These are phyloP conservation scores for Sebastes ruberrimus DNA, from an alignment of 2,797 vertebrate genomes.

Conservation along the genomic window DNA sequence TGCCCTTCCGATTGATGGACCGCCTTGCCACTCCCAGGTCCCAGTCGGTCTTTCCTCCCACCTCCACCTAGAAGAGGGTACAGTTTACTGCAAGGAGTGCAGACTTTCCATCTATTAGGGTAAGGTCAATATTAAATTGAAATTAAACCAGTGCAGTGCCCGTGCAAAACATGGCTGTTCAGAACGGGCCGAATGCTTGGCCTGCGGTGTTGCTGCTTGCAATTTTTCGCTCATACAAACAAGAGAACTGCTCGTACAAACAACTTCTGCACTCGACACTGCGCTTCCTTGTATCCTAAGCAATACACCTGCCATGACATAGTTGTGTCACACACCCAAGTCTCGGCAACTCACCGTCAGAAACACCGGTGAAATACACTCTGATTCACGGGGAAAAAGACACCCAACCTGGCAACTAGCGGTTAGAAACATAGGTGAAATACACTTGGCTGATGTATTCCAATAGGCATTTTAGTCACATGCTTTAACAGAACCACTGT, in stretches of 20 bases:
- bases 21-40: slow-evolving; percentile 79
- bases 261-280: not conserved
- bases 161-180: not conserved
- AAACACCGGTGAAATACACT: not conserved
- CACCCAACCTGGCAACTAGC: not conserved
- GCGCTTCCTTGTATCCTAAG: not conserved
- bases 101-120: not conserved
- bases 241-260: not conserved
- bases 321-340: not conserved
- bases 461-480: not conserved
- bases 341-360: not conserved
- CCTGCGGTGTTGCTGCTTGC: not conserved
- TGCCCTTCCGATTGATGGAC: slow-evolving; percentile 79
- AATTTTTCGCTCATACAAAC: not conserved
- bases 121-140: too few species aligned
- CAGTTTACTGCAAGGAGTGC: not conserved
- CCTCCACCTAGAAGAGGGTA: slow-evolving; percentile 71
- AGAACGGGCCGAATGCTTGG: not conserved
- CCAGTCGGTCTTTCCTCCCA: slow-evolving; percentile 83
- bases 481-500: not conserved
- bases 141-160: not conserved
- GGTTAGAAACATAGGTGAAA: not conserved
- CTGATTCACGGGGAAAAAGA: not conserved
- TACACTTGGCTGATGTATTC: not conserved
- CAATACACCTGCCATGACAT: not conserved